A percentile compares a stretch with the other conserved stretches of the same genome.
Evolutionary conservation across 2,113 vertebrate species (phyloP).

Genomic region (Pollachius pollachius): DNA sequence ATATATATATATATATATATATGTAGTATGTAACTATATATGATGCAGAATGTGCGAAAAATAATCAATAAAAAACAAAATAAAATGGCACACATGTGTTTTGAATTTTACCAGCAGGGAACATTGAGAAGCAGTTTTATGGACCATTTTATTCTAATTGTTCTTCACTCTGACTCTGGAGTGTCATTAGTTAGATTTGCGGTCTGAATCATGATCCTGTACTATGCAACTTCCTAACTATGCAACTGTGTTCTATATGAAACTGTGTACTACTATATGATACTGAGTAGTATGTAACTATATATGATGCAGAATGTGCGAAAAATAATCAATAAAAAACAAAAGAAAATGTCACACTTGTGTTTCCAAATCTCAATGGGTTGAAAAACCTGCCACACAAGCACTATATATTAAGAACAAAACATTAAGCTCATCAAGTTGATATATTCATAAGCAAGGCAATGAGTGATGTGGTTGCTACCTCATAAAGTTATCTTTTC

Average conservation of each 20-base stretch:
- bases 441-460: too few relatives aligned
- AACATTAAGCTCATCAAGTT: too few relatives aligned
- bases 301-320: conserved; percentile 17
- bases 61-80: conserved; percentile 59
- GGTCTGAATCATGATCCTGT: not conserved
- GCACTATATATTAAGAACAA: too few relatives aligned
- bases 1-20: too few relatives aligned
- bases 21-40: conserved; percentile 48
- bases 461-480: too few relatives aligned
- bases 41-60: conserved; percentile 10
- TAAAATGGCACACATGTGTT: not conserved
- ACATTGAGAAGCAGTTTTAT: not conserved
- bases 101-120: conserved; percentile 1
- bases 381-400: too few relatives aligned
- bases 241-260: conserved; percentile 44
- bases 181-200: conserved; percentile 19
- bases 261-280: not conserved
- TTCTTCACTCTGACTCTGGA: conserved; percentile 15
- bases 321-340: conserved; percentile 60
- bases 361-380: not conserved
- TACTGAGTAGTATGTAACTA: conserved; percentile 47
- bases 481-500: too few relatives aligned
- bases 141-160: not conserved
- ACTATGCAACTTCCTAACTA: not conserved
- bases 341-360: not conserved